These are phyloP conservation scores for Mimachlamys varia DNA, from an alignment of 2,888 invertebrate species.

Conservation along the genomic window DNA sequence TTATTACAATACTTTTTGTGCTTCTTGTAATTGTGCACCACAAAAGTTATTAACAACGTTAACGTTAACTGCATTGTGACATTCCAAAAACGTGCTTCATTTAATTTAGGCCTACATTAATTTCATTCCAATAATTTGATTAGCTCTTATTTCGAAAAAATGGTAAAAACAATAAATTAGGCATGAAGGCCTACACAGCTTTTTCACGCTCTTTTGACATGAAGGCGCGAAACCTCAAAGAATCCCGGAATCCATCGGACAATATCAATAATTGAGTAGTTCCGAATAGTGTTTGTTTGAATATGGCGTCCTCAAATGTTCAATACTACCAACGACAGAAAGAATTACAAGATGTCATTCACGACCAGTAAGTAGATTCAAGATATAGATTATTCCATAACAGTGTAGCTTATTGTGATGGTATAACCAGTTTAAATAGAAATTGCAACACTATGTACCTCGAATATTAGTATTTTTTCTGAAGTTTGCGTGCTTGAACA, in stretches of 20 bases:
- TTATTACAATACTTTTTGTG: no score
- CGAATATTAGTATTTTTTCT: not conserved
- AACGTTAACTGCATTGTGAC: no score
- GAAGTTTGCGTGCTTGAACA: not conserved
- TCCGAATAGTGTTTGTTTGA: slow-evolving; percentile 57
- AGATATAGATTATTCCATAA: not conserved
- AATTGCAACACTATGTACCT: not conserved
- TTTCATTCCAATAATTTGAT: no score
- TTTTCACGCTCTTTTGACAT: not conserved
- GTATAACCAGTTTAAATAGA: not conserved
- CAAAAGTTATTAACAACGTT: no score
- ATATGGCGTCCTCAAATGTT: slow-evolving; percentile 77
- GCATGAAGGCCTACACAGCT: no score
- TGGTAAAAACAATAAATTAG: no score
- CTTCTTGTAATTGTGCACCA: no score
- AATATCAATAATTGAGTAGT: not conserved
- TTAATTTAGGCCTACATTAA: no score
- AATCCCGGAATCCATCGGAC: not conserved
- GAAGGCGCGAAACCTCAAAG: not conserved
- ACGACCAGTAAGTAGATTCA: slow-evolving; percentile 67
- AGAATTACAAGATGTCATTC: slow-evolving; percentile 72
- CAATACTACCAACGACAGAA: slow-evolving; percentile 76
- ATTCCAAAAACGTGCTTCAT: no score
- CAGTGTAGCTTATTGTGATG: not conserved
- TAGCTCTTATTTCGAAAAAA: no score